These are phyloP conservation scores for Synanthedon vespiformis DNA, from an alignment of 2,888 invertebrate genomes.

Conservation along the genomic window DNA sequence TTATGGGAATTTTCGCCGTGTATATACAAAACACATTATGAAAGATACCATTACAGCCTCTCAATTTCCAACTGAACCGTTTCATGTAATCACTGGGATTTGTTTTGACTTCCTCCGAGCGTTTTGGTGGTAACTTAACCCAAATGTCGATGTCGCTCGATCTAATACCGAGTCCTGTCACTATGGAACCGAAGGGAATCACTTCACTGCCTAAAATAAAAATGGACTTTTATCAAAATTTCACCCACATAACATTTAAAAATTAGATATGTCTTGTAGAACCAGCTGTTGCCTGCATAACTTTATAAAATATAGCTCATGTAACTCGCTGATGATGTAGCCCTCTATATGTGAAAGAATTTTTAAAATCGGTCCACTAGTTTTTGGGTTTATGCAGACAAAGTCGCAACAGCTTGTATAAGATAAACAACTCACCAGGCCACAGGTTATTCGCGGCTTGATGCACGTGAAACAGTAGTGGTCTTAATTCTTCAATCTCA, in stretches of 20 bases:
- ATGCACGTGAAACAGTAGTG: constrained; percentile 35
- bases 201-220: constrained; percentile 37
- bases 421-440: constrained; percentile 14
- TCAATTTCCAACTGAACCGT: constrained; percentile 41
- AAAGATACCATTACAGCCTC: constrained; percentile 41
- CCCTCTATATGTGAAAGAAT: no score
- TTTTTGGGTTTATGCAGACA: no score
- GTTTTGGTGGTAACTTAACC: constrained; percentile 51
- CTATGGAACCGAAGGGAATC: constrained; percentile 79
- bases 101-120: constrained; percentile 7
- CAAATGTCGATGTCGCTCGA: constrained; percentile 81
- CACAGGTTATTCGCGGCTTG: constrained; percentile 20
- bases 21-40: constrained; percentile 71
- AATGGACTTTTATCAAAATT: no score
- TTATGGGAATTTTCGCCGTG: constrained; percentile 79
- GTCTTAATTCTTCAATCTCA: constrained; percentile 32
- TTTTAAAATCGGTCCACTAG: no score
- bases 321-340: no score
- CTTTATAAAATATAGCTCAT: no score
- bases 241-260: no score
- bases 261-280: no score
- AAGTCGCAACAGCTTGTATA: no score
- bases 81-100: constrained; percentile 9
- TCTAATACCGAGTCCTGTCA: constrained; percentile 76
- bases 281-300: no score